Percentiles rank a stretch among this genome's conserved stretches.
Conservation (phyloP, 2,888 invertebrate genomes). For the Quadriops clusia region DNA sequence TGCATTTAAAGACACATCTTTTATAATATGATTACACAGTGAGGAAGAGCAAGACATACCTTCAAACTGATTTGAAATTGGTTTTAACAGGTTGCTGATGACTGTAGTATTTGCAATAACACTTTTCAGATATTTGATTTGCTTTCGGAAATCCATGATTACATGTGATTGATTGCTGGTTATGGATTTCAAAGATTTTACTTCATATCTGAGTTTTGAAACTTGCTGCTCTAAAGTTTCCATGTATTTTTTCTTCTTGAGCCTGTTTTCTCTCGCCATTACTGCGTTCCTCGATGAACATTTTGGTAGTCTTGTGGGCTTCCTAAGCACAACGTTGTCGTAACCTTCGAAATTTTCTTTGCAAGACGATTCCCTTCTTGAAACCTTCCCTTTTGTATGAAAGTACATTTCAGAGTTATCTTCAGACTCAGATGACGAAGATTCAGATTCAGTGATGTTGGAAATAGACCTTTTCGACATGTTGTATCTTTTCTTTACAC, state of each 20-base stretch:
- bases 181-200: conserved; percentile 37
- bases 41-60: no score
- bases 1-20: no score
- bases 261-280: conserved; percentile 50
- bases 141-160: conserved; percentile 39
- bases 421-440: no score
- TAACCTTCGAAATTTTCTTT: no score
- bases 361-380: no score
- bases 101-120: conserved; percentile 43
- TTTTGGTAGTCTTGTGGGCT: conserved; percentile 28
- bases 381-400: no score
- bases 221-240: conserved; percentile 43
- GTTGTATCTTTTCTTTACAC: no score
- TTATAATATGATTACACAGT: no score
- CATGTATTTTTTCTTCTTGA: conserved; percentile 48
- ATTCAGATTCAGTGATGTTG: no score
- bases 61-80: conserved; percentile 33
- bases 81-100: conserved; percentile 39
- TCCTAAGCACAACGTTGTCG: no score
- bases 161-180: conserved; percentile 39
- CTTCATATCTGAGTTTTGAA: conserved; percentile 34
- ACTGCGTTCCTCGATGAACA: conserved; percentile 45
- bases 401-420: no score
- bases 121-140: conserved; percentile 44
- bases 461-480: no score